A percentile compares a stretch with the other conserved stretches of the same genome.
phyloP scores from a whole-genome alignment of 23 tunicate species.

The Halocynthia aurantium region DNA sequence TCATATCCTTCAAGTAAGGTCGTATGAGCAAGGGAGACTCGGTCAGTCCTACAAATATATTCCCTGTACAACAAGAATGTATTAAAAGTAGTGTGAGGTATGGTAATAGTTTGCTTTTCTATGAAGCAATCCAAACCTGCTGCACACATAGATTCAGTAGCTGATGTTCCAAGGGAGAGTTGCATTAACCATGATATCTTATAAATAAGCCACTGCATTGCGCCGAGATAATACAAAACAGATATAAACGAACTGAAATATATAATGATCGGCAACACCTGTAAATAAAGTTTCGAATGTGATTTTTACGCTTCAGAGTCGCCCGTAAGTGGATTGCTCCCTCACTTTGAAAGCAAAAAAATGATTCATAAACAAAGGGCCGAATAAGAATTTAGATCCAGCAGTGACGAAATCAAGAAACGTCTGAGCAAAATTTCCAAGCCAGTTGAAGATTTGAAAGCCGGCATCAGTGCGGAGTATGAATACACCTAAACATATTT shows the following conservation, averaged over 20 bases:
- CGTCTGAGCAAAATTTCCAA: slow-evolving; percentile 9
- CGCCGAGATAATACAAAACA: slow-evolving; percentile 31
- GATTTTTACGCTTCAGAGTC: too few relatives aligned
- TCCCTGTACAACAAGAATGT: slow-evolving; percentile 15
- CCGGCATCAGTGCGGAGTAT: slow-evolving; percentile 27
- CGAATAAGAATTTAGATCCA: slow-evolving; percentile 25
- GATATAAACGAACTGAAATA: slow-evolving; percentile 28
- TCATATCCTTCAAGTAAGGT: slow-evolving; percentile 27
- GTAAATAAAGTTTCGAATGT: neutral
- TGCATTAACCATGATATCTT: slow-evolving; percentile 26
- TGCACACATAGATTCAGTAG: slow-evolving; percentile 32
- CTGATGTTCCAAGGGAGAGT: slow-evolving; percentile 22
- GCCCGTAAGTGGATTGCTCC: neutral
- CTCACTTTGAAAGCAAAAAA: slow-evolving; percentile 20
- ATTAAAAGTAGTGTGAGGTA: neutral
- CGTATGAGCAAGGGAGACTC: slow-evolving; percentile 40
- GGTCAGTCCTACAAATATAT: slow-evolving; percentile 27
- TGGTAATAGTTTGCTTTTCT: neutral
- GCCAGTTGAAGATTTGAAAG: slow-evolving; percentile 12
- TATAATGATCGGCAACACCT: slow-evolving; percentile 35
- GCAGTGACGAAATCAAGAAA: slow-evolving; percentile 22
- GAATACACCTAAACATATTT: slow-evolving; percentile 18
- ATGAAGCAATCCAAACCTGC: slow-evolving; percentile 6
- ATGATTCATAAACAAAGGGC: slow-evolving; percentile 5
- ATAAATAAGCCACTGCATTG: slow-evolving; percentile 29